Conservation (phyloP, 2,113 vertebrate species). For the Eulemur rufifrons region DNA sequence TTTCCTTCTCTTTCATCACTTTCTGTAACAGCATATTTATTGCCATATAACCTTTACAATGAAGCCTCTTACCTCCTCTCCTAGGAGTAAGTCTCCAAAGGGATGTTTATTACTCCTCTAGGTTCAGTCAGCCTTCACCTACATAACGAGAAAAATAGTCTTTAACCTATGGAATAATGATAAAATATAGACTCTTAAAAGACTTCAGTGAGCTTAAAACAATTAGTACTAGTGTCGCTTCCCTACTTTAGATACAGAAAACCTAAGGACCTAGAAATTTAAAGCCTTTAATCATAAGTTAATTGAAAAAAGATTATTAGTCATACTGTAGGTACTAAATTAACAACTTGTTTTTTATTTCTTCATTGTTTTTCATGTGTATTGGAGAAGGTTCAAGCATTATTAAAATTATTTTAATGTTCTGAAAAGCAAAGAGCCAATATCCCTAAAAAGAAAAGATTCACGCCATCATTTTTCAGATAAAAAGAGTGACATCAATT, state of each 20-base stretch:
- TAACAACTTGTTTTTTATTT: slow-evolving; percentile 1
- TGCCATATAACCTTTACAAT: not conserved
- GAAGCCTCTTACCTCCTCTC: not conserved
- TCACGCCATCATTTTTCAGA: not conserved
- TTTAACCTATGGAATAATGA: not conserved
- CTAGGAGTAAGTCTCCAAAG: slow-evolving; percentile 53
- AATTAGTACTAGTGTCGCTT: not conserved
- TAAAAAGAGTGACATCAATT: not conserved
- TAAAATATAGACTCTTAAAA: not conserved
- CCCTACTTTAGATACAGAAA: not conserved
- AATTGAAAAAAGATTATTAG: slow-evolving; percentile 33
- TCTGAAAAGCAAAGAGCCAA: not conserved
- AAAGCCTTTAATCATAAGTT: not conserved
- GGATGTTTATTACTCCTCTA: slow-evolving; percentile 48
- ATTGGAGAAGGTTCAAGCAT: not conserved
- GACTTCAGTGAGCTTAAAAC: slow-evolving; percentile 19
- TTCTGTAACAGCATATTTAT: not conserved
- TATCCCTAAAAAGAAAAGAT: not conserved
- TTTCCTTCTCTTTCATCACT: slow-evolving; percentile 44
- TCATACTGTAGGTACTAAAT: not conserved
- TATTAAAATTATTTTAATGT: not conserved
- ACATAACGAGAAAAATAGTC: slow-evolving; percentile 22
- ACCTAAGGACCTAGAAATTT: not conserved
- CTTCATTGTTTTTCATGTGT: not conserved
- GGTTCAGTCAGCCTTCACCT: not conserved